A percentile compares a stretch with the other conserved stretches of the same genome.
Evolutionary conservation across 2,888 invertebrate species (phyloP).

Genomic region (Podotricha telesiphe): DNA sequence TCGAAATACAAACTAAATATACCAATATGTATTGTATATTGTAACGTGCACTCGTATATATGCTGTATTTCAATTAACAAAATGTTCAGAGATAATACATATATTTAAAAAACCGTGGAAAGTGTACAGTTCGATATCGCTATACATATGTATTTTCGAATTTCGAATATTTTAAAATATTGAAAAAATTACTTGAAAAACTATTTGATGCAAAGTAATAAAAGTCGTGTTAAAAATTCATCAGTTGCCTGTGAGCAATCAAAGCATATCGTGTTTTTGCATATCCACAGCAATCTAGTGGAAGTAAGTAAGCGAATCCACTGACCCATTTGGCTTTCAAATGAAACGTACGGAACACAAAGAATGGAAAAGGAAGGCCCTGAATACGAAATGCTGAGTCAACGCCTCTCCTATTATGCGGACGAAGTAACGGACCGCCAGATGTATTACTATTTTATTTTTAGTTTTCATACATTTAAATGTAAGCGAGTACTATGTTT

Average conservation of each 20-base stretch:
- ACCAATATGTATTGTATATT: too few relatives aligned
- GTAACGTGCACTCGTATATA: too few relatives aligned
- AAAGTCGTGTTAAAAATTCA: slow-evolving; percentile 18
- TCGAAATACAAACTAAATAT: too few relatives aligned
- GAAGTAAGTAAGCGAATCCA: slow-evolving; percentile 60
- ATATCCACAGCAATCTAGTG: slow-evolving; percentile 51
- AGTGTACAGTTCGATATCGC: background rate
- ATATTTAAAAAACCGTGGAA: too few relatives aligned
- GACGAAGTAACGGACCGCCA: slow-evolving; percentile 44
- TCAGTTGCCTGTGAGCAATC: slow-evolving; percentile 31
- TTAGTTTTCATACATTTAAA: slow-evolving; percentile 33
- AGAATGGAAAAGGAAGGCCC: slow-evolving; percentile 63
- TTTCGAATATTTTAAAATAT: background rate
- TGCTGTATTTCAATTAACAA: too few relatives aligned
- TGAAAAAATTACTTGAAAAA: background rate
- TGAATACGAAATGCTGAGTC: slow-evolving; percentile 71
- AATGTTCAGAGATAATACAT: too few relatives aligned
- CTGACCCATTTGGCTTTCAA: slow-evolving; percentile 77
- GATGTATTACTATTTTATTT: slow-evolving; percentile 44
- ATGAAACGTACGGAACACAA: slow-evolving; percentile 70
- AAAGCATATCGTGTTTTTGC: slow-evolving; percentile 40
- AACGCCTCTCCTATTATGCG: slow-evolving; percentile 59
- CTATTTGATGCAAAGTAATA: background rate
- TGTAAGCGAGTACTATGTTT: slow-evolving; percentile 5
- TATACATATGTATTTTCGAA: background rate